A percentile compares a stretch with the other conserved stretches of the same genome.
These are phyloP conservation scores for Zaprionus gabonicus DNA, from an alignment of 1,140 invertebrate genomes.

Conservation along the genomic window DNA sequence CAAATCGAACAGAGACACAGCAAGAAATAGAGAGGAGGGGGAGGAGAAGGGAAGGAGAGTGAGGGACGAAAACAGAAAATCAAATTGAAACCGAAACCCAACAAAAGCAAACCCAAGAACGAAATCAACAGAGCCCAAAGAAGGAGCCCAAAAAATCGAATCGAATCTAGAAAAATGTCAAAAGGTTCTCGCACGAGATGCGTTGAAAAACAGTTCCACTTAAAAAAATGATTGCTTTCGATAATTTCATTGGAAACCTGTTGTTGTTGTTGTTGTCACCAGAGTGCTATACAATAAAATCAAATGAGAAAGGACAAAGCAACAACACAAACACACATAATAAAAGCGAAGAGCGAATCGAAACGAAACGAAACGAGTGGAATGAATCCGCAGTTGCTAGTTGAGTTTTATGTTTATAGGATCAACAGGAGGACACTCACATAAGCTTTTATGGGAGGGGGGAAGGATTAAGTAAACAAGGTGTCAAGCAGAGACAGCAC, in stretches of 20 bases:
- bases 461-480: slow-evolving; percentile 53
- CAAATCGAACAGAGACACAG: slow-evolving; percentile 61
- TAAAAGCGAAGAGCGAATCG: slow-evolving; percentile 35
- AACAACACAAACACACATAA: slow-evolving; percentile 12
- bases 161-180: slow-evolving; percentile 23
- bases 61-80: slow-evolving; percentile 30
- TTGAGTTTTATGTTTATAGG: slow-evolving; percentile 72
- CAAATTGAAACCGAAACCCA: slow-evolving; percentile 78
- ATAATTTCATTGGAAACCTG: slow-evolving; percentile 81
- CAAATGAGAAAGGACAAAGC: slow-evolving; percentile 61
- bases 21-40: neutral
- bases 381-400: slow-evolving; percentile 56
- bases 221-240: slow-evolving; percentile 82
- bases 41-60: neutral
- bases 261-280: slow-evolving; percentile 48
- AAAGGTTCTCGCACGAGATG: slow-evolving; percentile 42
- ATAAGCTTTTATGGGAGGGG: slow-evolving; percentile 68
- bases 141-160: neutral
- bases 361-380: slow-evolving; percentile 31
- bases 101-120: slow-evolving; percentile 56
- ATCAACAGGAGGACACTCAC: slow-evolving; percentile 24
- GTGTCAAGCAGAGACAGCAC: slow-evolving; percentile 10
- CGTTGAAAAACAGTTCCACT: slow-evolving; percentile 74
- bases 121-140: neutral
- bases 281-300: slow-evolving; percentile 72